Base-by-base conservation (phyloP, 1,140 invertebrate species). In the Drosophila nannoptera region DNA sequence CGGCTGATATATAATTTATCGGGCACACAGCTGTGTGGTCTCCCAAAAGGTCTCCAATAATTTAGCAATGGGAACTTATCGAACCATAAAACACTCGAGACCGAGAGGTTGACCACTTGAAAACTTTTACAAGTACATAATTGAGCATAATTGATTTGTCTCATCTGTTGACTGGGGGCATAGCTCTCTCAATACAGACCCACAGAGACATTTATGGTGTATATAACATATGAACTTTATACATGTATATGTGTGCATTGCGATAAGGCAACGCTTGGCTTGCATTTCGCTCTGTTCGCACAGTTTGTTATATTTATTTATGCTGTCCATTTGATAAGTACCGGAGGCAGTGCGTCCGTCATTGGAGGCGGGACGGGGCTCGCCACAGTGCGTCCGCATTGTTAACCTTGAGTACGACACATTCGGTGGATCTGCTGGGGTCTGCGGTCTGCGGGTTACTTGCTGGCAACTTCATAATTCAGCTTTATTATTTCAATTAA, bases 401-500 rank as follows among this genome's bases (percentile, higher is more conserved):
- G 77, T 81, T 80, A 83, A 83, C 78, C 78, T 83, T 83, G 78
- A 80, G 80, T 69, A 60, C 55, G 78, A 83, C 76, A 76, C 75
- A 22, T 3, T 22, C 22, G 3, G 22, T 78, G n/a, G 31, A 12
- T 40, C 12, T 33, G 46, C 11, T 53, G 22, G 29, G 33, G 32
- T 16, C 14, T 43, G 4, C 0, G n/a, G n/a, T 43, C 12, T 16
- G 40, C 22, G 31, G 49, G 29, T 43, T 32, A 67, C 55, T 67
- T 50, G 66, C 42, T 55, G 50, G 68, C 72, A 77, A 78, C 72
- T 78, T 81, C 74, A 82, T 82, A 70, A 68, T 77, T 75, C 60
- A 73, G 63, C 72, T 83, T 86, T 69, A 86, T 86, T 77, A 86
- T 81, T 86, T 86, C 69, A 86, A 86, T 86, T 86, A 86, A 86